Evolutionary conservation across 2,797 vertebrate species (phyloP), one percentile per base, ranked within the genome.

Genomic region (Cetoscarus ocellatus): DNA sequence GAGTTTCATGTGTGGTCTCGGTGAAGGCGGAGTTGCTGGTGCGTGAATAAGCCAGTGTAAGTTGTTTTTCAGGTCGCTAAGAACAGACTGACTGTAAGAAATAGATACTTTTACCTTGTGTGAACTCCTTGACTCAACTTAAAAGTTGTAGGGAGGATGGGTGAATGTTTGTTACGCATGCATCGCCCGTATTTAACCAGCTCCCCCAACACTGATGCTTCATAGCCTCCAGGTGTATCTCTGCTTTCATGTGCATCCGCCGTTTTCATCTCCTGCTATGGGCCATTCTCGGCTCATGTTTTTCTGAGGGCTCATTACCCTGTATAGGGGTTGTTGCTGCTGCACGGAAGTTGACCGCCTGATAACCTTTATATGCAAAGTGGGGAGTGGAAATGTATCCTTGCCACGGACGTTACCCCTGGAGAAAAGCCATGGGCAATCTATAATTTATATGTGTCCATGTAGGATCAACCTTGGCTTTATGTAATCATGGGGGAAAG

Each of bases 141-240:
- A 38, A 74, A 74, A 70, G 81, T 75, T 69, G 59, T 0, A 7
- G 36, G 44, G 60, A 82, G 60, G 84, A 78, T 60, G 70, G n/a
- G 8, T 10, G 34, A 35, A 42, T 39, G 61, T 65, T 66, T 77
- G 51, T 39, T 13, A 1, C 43, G 27, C 67, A 61, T n/a, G n/a
- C 76, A 47, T 54, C 11, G 27, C 79, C 76, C 74, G 12, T 17
- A 75, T 81, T 67, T 66, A 71, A 27, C 70, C 79, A 38, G 64
- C 47, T 61, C 50, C 73, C 15, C 19, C 19, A 6, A 47, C 17
- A 11, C 61, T n/a, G 48, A 67, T 47, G 67, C 77, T 72, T 58
- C 75, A 73, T 82, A 63, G 61, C 72, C 71, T 78, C 72, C 84
- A 83, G 86, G 84, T 88, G 82, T 76, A 11, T 78, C 12, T 82